A percentile compares a stretch with the other conserved stretches of the same genome.
These are phyloP conservation scores for Bombycilla garrulus DNA, from an alignment of 2,113 vertebrate genomes.

Conservation along the genomic window DNA sequence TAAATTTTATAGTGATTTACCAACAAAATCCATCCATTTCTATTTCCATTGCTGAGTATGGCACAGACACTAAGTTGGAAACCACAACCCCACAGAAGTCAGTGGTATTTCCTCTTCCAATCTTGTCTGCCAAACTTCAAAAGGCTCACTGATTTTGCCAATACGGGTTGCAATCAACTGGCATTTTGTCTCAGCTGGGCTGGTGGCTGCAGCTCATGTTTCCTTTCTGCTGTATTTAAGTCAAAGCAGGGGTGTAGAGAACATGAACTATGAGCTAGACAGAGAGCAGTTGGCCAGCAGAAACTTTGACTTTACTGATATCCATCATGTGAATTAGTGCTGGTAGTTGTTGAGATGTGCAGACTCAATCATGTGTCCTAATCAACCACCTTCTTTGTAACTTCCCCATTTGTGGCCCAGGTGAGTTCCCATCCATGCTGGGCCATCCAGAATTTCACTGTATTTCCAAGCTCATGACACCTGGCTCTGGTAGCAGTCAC, in stretches of 20 bases:
- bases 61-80: not conserved
- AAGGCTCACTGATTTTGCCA: not conserved
- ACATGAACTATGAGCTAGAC: not conserved
- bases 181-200: not conserved
- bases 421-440: not conserved
- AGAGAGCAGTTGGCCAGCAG: not conserved
- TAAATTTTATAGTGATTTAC: not conserved
- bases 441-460: not conserved
- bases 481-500: not conserved
- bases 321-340: not conserved
- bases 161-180: not conserved
- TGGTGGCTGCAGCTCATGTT: rapidly evolving
- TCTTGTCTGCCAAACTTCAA: not conserved
- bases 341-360: not conserved
- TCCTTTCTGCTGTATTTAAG: not conserved
- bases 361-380: not conserved
- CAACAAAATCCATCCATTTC: not conserved
- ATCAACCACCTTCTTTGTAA: not conserved
- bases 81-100: not conserved
- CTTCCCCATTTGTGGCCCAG: not conserved
- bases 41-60: not conserved
- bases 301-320: not conserved
- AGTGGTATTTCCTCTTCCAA: not conserved
- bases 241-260: not conserved
- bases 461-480: not conserved